Percentiles rank a stretch among this genome's conserved stretches.
phyloP scores from a whole-genome alignment of 2,797 vertebrate genomes.

The Sebastolobus alascanus region DNA sequence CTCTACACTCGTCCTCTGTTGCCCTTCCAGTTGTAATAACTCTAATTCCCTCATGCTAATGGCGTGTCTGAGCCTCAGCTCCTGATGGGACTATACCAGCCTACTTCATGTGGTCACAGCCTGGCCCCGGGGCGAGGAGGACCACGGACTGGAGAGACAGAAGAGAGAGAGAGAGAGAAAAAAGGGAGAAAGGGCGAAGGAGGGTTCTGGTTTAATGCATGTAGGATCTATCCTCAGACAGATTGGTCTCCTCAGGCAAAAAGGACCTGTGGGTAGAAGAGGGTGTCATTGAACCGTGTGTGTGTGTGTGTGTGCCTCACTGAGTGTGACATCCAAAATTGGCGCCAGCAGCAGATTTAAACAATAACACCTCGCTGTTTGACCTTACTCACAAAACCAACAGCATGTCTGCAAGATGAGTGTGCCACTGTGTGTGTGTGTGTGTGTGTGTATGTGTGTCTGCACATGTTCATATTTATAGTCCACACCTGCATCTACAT shows the following conservation, averaged over 20 bases:
- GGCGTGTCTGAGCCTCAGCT: slow-evolving; percentile 88
- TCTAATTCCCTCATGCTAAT: slow-evolving; percentile 91
- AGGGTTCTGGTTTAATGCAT: slow-evolving; percentile 67
- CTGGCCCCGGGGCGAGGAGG: slow-evolving; percentile 77
- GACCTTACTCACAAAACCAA: slow-evolving; percentile 67
- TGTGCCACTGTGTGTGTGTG: neutral
- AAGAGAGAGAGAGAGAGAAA: slow-evolving; percentile 15
- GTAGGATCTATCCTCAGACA: slow-evolving; percentile 70
- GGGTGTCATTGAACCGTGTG: slow-evolving; percentile 65
- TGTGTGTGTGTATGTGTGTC: slow-evolving; percentile 6
- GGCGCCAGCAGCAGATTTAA: slow-evolving; percentile 77
- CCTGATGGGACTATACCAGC: slow-evolving; percentile 85
- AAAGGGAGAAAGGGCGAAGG: slow-evolving; percentile 23
- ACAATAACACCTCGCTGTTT: slow-evolving; percentile 71
- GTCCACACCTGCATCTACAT: slow-evolving; percentile 54
- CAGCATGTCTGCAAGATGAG: slow-evolving; percentile 25
- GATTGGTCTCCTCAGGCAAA: slow-evolving; percentile 79
- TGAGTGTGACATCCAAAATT: slow-evolving; percentile 69
- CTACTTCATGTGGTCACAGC: slow-evolving; percentile 85
- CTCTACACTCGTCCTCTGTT: slow-evolving; percentile 82
- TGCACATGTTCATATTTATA: slow-evolving; percentile 15
- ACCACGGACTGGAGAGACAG: slow-evolving; percentile 51
- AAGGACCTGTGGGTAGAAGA: slow-evolving; percentile 78
- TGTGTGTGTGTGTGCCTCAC: slow-evolving; percentile 28
- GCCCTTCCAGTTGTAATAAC: slow-evolving; percentile 87